These are phyloP conservation scores for Itoplectis maculator DNA, from an alignment of 2,888 invertebrate species.

Conservation along the genomic window DNA sequence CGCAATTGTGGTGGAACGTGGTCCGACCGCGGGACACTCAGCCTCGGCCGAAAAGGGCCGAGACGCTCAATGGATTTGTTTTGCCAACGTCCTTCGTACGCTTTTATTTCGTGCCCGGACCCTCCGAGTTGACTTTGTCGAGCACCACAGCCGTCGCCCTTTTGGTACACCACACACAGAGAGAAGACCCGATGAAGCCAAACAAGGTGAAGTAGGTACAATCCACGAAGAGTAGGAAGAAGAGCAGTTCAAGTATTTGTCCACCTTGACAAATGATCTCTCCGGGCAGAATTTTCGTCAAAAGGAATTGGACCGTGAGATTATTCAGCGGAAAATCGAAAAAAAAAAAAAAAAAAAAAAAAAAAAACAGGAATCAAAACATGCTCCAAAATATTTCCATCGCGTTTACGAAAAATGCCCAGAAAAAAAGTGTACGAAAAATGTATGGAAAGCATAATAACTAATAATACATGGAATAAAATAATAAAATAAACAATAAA, in stretches of 20 bases:
- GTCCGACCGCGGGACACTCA: constrained; percentile 49
- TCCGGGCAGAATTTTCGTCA: neutral
- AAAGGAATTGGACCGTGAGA: neutral
- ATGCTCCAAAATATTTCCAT: no score
- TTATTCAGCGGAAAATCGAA: neutral
- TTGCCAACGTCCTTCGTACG: constrained; percentile 67
- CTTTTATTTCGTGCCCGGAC: constrained; percentile 72
- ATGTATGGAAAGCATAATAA: no score
- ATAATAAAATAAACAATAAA: no score
- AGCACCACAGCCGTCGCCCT: constrained; percentile 25
- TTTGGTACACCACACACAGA: constrained; percentile 54
- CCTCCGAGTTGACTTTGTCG: constrained; percentile 70
- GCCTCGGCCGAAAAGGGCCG: constrained; percentile 28
- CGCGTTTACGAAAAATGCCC: no score
- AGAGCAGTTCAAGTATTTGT: constrained; percentile 42
- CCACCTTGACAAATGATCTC: constrained; percentile 50
- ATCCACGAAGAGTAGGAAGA: constrained; percentile 18
- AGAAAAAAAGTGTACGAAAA: no score
- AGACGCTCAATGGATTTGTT: constrained; percentile 72
- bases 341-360: no score
- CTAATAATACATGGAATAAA: no score
- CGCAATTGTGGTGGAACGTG: constrained; percentile 12
- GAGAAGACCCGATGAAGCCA: neutral
- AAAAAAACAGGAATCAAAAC: neutral
- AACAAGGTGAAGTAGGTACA: constrained; percentile 37